Conservation (phyloP, 2,113 vertebrate species). For the Hypocryptadius cinnamomeus region DNA sequence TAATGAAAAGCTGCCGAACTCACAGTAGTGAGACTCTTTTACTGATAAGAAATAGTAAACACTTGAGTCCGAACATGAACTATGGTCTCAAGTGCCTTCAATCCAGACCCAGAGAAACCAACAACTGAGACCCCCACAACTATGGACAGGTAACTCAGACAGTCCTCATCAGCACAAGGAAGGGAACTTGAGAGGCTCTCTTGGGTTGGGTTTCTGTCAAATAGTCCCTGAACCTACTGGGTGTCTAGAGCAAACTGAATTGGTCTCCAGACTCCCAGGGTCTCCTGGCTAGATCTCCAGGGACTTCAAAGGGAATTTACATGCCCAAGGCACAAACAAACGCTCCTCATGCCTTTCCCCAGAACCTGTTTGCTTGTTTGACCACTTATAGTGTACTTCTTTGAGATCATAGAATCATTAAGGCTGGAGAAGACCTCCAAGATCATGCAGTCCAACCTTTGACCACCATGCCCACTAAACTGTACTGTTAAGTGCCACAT, state of each 20-base stretch:
- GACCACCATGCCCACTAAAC: not conserved
- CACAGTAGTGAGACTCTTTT: no score
- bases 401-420: not conserved
- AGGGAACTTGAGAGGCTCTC: not conserved
- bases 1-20: no score
- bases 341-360: not conserved
- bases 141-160: not conserved
- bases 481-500: not conserved
- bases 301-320: not conserved
- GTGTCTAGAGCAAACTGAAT: not conserved
- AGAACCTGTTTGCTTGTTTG: not conserved
- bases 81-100: no score
- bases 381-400: not conserved
- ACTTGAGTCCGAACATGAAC: no score
- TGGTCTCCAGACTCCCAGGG: not conserved
- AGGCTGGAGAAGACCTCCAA: not conserved
- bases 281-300: not conserved
- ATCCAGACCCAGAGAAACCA: no score
- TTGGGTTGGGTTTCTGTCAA: not conserved
- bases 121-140: no score
- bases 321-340: not conserved
- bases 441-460: not conserved
- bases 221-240: not conserved
- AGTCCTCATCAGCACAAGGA: not conserved
- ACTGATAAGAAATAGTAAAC: no score